Base-by-base conservation (phyloP, 2,113 vertebrate species). In the Boleophthalmus pectinirostris region DNA sequence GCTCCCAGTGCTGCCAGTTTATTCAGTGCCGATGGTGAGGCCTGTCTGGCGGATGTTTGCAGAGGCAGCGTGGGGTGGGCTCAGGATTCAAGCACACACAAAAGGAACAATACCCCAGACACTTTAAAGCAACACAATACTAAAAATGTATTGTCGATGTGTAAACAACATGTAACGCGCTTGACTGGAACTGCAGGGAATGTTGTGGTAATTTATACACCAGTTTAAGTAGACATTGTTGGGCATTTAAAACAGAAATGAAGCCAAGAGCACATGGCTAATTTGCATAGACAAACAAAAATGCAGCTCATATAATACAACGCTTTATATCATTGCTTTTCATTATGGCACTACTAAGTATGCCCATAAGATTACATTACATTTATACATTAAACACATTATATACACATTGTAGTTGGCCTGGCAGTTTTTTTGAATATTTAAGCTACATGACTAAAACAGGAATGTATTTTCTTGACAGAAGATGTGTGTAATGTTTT, bases 11-110 rank as follows among this genome's bases (percentile, higher is more conserved):
- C 77, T 83, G 66, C 79, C 72, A 85, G 77, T 85, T 76, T 76
- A 70, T 56, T 75, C 71, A 78, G 77, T 79, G 86, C 81, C 82
- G 79, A 81, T 57, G 75, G 56, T 78, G 73, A 84, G 82, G 73
- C 75, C 72, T 86, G 72, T 87, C 79, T 85, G 81, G 83, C 82
- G 69, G 78, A 86, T 90, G 88, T 88, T 86, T 88, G 84, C 73
- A 73, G 78, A 82, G 83, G 80, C 81, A 82, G 83, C 81, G 74
- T 78, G 82, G 75, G 75, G 79, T 71, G 77, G 77, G 82, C 53
- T 84, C 68, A 64, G 51, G 66, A 80, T 77, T 74, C 69, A 81
- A 0, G 64, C 60, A 61, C 72, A 75, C 79, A 67, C 10, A 82
- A 3, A 69, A 72, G 7, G 67, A 63, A 76, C 49, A 57, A 68